These are phyloP conservation scores for Hypselothyrea guttata DNA, from an alignment of 2,888 invertebrate species.

Conservation along the genomic window DNA sequence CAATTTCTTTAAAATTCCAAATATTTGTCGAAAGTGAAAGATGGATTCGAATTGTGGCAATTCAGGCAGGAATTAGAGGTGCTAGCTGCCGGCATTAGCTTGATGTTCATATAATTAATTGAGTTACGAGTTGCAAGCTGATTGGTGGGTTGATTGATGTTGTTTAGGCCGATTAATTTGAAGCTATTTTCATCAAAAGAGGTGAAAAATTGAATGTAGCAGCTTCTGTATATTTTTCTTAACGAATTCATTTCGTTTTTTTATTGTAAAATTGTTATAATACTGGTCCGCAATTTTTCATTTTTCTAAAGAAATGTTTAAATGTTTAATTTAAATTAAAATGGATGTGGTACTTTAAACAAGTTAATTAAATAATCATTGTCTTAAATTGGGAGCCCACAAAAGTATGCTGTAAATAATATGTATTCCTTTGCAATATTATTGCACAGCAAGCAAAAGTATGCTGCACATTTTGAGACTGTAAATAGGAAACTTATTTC, in stretches of 20 bases:
- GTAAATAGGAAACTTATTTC: fast-evolving
- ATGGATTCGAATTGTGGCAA: conserved; percentile 24
- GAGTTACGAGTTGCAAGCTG: conserved; percentile 19
- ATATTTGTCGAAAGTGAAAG: conserved; percentile 48
- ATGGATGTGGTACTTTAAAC: no score
- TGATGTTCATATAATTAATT: conserved; percentile 24
- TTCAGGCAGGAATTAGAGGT: conserved; percentile 3
- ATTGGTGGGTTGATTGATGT: conserved; percentile 5
- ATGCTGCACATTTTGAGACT: neutral
- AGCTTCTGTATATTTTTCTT: no score
- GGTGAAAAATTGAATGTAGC: neutral
- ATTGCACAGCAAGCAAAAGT: neutral
- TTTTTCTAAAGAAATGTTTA: no score
- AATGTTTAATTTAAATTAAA: neutral
- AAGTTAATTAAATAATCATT: no score
- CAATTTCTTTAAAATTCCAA: conserved; percentile 26
- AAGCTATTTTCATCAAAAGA: neutral
- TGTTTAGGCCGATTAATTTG: neutral
- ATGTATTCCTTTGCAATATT: conserved; percentile 8
- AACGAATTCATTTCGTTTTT: no score
- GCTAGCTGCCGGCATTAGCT: conserved; percentile 3
- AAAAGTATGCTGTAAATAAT: no score
- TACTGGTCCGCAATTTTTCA: no score
- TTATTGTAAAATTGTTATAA: no score
- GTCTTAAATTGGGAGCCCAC: no score